Conservation (phyloP, 2,888 invertebrate genomes). For the Chrysotoxum bicinctum region DNA sequence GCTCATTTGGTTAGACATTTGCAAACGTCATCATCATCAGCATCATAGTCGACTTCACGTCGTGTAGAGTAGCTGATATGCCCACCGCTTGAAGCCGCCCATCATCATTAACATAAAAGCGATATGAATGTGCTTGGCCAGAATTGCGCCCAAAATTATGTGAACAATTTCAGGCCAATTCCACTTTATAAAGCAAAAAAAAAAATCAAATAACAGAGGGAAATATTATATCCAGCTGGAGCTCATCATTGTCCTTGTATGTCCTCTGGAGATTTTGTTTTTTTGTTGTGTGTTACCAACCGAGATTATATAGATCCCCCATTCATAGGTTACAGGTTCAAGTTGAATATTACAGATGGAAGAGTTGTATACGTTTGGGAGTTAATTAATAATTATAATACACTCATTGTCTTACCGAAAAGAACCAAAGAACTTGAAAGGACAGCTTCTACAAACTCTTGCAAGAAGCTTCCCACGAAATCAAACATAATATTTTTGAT, state of each 20-base stretch:
- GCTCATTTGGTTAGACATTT: conserved; percentile 64
- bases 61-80: background rate
- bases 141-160: conserved; percentile 27
- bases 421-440: too few species aligned
- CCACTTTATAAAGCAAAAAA: background rate
- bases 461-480: too few species aligned
- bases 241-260: conserved; percentile 26
- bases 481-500: too few species aligned
- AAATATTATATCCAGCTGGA: conserved; percentile 3
- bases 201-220: background rate
- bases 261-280: conserved; percentile 27
- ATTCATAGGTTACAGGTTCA: background rate
- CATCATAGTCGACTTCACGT: background rate
- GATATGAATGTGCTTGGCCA: conserved; percentile 20
- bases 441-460: too few species aligned
- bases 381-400: background rate
- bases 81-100: background rate
- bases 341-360: background rate
- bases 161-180: conserved; percentile 38
- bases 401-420: too few species aligned
- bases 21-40: conserved; percentile 60
- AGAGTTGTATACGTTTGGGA: background rate
- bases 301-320: background rate
- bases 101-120: conserved; percentile 58
- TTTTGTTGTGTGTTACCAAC: background rate